Conservation (phyloP, 2,113 vertebrate genomes). For the Antechinus stuartii region DNA sequence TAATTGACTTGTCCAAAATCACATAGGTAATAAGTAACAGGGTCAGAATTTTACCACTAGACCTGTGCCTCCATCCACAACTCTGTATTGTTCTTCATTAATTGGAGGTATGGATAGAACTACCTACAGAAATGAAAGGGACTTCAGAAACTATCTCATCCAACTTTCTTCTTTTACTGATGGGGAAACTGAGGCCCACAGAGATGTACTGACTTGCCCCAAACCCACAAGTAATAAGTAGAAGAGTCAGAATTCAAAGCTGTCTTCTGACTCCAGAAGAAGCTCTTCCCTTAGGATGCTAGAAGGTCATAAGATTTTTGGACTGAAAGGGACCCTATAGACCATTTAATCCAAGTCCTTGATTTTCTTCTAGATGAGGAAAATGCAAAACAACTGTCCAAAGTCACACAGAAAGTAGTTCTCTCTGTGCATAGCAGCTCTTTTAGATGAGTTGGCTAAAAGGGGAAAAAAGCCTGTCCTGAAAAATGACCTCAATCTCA, state of each 20-base stretch:
- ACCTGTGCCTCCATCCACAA: no score
- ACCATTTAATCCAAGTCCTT: not conserved
- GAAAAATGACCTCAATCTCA: not conserved
- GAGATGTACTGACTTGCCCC: not conserved
- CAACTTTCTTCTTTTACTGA: not conserved
- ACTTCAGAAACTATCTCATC: not conserved
- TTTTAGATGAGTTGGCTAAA: not conserved
- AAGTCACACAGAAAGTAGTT: not conserved
- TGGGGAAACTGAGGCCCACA: not conserved
- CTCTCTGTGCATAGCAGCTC: not conserved
- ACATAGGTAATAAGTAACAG: not conserved
- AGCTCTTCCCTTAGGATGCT: not conserved
- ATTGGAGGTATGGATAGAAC: not conserved
- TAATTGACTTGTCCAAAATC: not conserved
- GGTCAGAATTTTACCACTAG: no score
- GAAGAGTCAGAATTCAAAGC: not conserved
- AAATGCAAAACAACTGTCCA: not conserved
- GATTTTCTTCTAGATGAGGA: not conserved
- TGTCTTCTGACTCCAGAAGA: not conserved
- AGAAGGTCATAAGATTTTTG: not conserved
- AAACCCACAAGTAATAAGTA: not conserved
- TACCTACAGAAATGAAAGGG: not conserved
- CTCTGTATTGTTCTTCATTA: not conserved
- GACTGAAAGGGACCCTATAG: not conserved
- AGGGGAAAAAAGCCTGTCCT: not conserved